Percentiles rank a stretch among this genome's conserved stretches.
phyloP scores from a whole-genome alignment of 2,888 invertebrate species.

The Erannis defoliaria region DNA sequence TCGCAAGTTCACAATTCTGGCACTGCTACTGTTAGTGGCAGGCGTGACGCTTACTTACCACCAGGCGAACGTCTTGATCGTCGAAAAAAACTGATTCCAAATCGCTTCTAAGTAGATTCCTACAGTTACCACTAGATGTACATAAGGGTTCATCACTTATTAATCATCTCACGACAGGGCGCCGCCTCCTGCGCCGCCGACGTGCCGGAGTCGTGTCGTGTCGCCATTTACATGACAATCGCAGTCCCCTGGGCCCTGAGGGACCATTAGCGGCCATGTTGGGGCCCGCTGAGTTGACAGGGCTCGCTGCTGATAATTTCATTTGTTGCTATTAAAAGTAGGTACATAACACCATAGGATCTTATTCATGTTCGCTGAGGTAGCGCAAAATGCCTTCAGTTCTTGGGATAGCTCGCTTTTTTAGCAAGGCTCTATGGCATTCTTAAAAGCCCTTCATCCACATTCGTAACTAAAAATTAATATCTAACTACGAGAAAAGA shows the following conservation, averaged over 20 bases:
- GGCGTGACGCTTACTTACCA: too few relatives aligned
- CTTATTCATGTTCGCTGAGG: neutral
- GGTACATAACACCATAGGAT: neutral
- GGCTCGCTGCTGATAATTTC: conserved; percentile 2
- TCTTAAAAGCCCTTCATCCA: too few relatives aligned
- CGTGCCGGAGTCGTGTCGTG: conserved; percentile 38
- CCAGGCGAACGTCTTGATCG: too few relatives aligned
- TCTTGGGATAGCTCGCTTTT: too few relatives aligned
- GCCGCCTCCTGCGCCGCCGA: conserved; percentile 40
- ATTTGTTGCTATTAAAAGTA: conserved; percentile 7
- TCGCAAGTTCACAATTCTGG: too few relatives aligned
- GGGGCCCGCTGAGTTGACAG: conserved; percentile 40
- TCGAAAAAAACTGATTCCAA: too few relatives aligned
- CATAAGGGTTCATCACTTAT: conserved; percentile 38
- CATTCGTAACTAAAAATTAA: too few relatives aligned
- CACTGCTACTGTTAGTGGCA: too few relatives aligned
- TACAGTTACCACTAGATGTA: neutral
- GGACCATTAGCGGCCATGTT: conserved; percentile 48
- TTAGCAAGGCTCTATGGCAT: too few relatives aligned
- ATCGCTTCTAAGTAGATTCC: neutral
- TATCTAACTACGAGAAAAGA: too few relatives aligned
- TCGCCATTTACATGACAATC: conserved; percentile 62
- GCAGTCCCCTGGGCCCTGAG: conserved; percentile 50
- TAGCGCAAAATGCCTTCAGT: too few relatives aligned
- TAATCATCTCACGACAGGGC: conserved; percentile 41